Base-by-base conservation (phyloP, 2,888 invertebrate species). In the Scrobipalpa atriplicella region DNA sequence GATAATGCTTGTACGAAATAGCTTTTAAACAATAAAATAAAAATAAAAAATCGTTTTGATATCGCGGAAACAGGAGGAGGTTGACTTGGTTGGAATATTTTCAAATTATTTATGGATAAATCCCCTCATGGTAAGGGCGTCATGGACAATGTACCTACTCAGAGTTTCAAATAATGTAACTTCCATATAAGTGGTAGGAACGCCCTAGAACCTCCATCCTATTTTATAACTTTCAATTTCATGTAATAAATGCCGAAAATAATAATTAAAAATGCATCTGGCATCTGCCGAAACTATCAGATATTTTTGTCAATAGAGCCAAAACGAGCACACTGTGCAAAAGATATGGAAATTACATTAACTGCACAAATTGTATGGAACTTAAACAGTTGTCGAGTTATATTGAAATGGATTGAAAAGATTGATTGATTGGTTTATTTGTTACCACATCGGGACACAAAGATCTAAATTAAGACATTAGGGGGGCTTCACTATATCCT, bases 51-150 rank as follows among this genome's bases (percentile, higher is more conserved):
- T 78, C 70, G 70, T 75, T 80, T 80, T 79, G 79, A 79, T 83
- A 78, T 78, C 83, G 85, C 83, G 89, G 86, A 87, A 91, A 92
- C 92, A 92, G 92, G 92, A 89, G 92, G 92, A 92, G 92, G 92
- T 90, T 81, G 81, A 83, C 82, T 82, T 84, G 74, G 78, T 79
- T 77, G 72, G 80, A 81, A 82, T 79, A 80, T 76, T 79, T 77
- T 78, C 68, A 70, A 79, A 76, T 76, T 76, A 68, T 69, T 71
- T 70, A 69, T 70, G 66, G 38, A 75, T 79, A 75, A 85, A 87
- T 90, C 89, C 90, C 87, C 89, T 90, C 90, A 89, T 90, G 89
- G 89, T 89, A 39, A 61, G 64, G 64, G 64, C 52, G 16, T 0
- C 52, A 16, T 64, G 52, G 16, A 43, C 13, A 41, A 41, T 21